A percentile compares a stretch with the other conserved stretches of the same genome.
phyloP scores from a whole-genome alignment of 23 tunicate species.

The Halocynthia roretzi region DNA sequence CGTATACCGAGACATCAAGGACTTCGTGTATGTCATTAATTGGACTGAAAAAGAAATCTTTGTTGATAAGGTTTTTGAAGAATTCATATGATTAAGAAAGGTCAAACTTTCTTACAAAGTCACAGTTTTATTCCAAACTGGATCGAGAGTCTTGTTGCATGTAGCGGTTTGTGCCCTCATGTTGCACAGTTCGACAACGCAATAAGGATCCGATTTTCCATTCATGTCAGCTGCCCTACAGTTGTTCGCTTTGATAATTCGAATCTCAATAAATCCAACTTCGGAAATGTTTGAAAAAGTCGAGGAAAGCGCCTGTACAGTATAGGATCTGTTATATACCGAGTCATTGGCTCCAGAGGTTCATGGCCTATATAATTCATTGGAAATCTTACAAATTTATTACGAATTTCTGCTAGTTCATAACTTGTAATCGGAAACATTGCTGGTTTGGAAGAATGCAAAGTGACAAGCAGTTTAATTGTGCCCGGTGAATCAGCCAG shows the following conservation, averaged over 20 bases:
- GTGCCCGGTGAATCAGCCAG: slow-evolving; percentile 65
- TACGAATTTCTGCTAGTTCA: slow-evolving; percentile 32
- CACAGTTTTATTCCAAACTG: slow-evolving; percentile 91
- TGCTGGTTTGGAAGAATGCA: slow-evolving; percentile 32
- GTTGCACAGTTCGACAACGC: slow-evolving; percentile 83
- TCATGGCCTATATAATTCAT: neutral
- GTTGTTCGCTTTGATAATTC: slow-evolving; percentile 47
- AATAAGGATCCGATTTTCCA: slow-evolving; percentile 95
- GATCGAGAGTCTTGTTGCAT: slow-evolving; percentile 85
- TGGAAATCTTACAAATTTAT: slow-evolving; percentile 37
- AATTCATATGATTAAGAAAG: neutral
- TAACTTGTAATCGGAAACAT: slow-evolving; percentile 15
- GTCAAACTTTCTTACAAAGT: slow-evolving; percentile 60
- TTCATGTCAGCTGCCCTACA: slow-evolving; percentile 66
- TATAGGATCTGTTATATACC: no score
- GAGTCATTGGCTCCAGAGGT: no score
- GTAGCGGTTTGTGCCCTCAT: slow-evolving; percentile 83
- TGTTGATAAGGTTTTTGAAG: no score
- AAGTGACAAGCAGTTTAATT: slow-evolving; percentile 48
- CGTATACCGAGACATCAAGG: slow-evolving; percentile 51
- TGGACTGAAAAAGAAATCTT: slow-evolving; percentile 39
- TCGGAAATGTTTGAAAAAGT: slow-evolving; percentile 42
- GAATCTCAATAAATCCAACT: slow-evolving; percentile 76
- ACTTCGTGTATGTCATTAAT: slow-evolving; percentile 80
- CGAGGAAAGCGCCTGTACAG: slow-evolving; percentile 25